Evolutionary conservation across 2,113 vertebrate genomes (phyloP), one percentile per base, ranked within the genome.

Genomic region (Cranoglanis bouderius): DNA sequence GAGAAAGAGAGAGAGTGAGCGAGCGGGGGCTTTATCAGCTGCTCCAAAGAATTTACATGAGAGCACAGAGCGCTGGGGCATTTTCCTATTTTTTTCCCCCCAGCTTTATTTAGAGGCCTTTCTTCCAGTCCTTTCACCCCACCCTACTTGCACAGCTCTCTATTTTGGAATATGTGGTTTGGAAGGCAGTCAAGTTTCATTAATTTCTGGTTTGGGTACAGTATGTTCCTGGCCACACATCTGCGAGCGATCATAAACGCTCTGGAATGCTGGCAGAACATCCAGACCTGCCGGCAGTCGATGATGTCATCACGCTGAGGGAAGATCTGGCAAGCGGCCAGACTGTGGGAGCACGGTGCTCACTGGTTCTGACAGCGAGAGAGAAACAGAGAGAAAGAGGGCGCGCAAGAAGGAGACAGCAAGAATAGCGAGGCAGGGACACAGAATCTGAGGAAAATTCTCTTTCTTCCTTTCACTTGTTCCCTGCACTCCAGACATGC

Each of bases 171-270:
- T 96, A 95, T 96, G 95, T 91, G 97, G 97, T 94, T 97, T 99
- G 98, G 98, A 96, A 96, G 90, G 95, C 96, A 96, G 96, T 98
- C 97, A 98, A 98, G 96, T 96, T 98, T 97, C 97, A 98, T 99
- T 98, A 98, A 99, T 98, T 98, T 98, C 96, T 97, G 97, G 96
- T 97, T 96, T 97, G 98, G 97, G 98, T 99, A 99, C 98, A 99
- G 97, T 97, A 97, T 99, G 98, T 99, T 99, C 98, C 97, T 98
- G 97, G 97, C 98, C 96, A 95, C 97, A 97, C 98, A 99, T 99
- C 98, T 99, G 98, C 97, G 97, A 98, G 96, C 95, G 96, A 98
- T 98, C 98, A 99, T 98, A 98, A 99, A 98, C 96, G 97, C 97
- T 94, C 95, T 96, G 97, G 97, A 98, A 98, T 97, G 97, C 97